Evolutionary conservation across 1,140 invertebrate species (phyloP), one percentile per base, ranked within the genome.

Genomic region (Calephelis nemesis): DNA sequence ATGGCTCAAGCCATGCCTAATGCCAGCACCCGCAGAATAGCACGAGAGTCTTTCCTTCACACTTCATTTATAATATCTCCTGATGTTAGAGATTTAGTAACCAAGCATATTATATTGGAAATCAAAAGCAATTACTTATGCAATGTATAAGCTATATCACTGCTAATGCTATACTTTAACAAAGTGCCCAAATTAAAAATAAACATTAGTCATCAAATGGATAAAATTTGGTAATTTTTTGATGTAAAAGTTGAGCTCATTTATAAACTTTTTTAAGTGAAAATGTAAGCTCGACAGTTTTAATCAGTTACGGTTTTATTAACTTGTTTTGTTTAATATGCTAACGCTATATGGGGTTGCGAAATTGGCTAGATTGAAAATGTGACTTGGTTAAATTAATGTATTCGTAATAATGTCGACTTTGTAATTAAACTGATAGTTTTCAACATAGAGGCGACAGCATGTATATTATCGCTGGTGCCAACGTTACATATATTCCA

Each of bases 1-100:
- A 88, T 88, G 88, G 83, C 72, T 1, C 69, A 66, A 54, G 78
- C 75, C 63, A 79, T 90, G 62, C 80, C 79, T 7, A 87, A 85
- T 63, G 47, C 79, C 3, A 71, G 49, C 62, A 74, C 70, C 4
- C 74, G 85, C 8, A 82, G 75, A 75, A 75, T 90, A n/a, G 72
- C 76, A 0, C 77, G 81, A 62, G 77, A 83, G 7, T 65, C 19
- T n/a, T 88, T 88, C 62, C 15, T 66, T 5, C 88, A 90, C 47
- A 72, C 49, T 40, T 85, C 85, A 13, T 90, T 83, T 60, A 73
- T 82, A 13, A 65, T 47, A 1, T 73, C 81, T 0, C 40, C 42
- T n/a, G 81, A 88, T 69, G 76, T 76, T 9, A 90, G 79, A 64
- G 75, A 79, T 48, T 64, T 87, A 15, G 80, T 90, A 0, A 88